Conservation (phyloP, 2,113 vertebrate genomes). For the Illadopsis cleaveri region DNA sequence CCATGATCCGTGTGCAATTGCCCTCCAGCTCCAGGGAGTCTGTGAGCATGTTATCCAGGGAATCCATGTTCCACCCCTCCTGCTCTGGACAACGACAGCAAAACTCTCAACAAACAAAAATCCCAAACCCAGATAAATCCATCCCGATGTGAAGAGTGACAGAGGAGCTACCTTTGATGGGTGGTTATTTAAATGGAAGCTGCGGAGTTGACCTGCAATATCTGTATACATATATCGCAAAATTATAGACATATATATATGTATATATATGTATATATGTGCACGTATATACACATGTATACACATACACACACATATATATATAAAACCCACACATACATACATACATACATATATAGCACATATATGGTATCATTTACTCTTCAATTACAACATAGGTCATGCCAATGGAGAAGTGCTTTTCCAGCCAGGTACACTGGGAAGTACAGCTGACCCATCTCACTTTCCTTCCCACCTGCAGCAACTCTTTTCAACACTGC, state of each 20-base stretch:
- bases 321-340: not conserved
- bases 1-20: conserved; percentile 82
- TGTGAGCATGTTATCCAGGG: conserved; percentile 89
- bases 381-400: not conserved
- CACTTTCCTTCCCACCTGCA: not conserved
- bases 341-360: not conserved
- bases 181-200: accelerated
- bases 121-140: accelerated
- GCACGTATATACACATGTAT: too few relatives aligned
- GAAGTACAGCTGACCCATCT: not conserved
- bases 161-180: accelerated
- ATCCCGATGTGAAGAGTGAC: accelerated
- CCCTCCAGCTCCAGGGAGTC: conserved; percentile 86
- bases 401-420: not conserved
- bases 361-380: not conserved
- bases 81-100: not conserved
- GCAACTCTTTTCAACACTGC: accelerated
- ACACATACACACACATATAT: too few relatives aligned
- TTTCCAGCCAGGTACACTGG: too few relatives aligned
- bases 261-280: too few relatives aligned
- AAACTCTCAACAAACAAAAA: not conserved
- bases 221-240: not conserved
- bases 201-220: accelerated
- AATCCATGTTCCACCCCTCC: conserved; percentile 80
- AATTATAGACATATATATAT: accelerated